phyloP scores from a whole-genome alignment of 2,797 vertebrate genomes.

The Typhlichthys subterraneus region DNA sequence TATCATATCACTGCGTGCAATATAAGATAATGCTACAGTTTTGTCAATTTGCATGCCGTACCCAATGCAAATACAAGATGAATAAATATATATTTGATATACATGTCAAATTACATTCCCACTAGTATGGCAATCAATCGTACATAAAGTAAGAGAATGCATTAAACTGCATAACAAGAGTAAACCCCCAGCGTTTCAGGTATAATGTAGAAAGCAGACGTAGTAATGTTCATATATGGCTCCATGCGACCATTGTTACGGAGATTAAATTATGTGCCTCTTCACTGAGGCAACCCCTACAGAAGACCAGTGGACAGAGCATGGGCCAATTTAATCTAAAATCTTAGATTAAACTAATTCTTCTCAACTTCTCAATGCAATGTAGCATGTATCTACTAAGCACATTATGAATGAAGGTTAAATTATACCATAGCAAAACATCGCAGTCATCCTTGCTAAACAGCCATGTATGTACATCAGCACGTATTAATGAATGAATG shows the following conservation, averaged over 20 bases:
- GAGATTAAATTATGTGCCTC: slow-evolving; percentile 21
- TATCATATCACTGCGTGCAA: slow-evolving; percentile 15
- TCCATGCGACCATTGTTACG: slow-evolving; percentile 17
- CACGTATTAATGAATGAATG: too few species aligned
- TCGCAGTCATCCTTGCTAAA: too few species aligned
- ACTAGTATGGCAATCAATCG: slow-evolving; percentile 39
- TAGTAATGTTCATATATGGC: slow-evolving; percentile 35
- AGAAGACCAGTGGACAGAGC: slow-evolving; percentile 6
- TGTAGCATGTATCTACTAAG: too few species aligned
- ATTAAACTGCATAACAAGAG: slow-evolving; percentile 5
- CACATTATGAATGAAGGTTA: too few species aligned
- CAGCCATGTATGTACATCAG: too few species aligned
- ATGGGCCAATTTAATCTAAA: background rate
- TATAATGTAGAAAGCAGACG: slow-evolving; percentile 30
- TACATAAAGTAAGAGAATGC: slow-evolving; percentile 28
- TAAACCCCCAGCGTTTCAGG: background rate
- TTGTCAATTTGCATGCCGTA: slow-evolving; percentile 16
- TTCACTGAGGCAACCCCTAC: slow-evolving; percentile 10
- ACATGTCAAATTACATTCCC: slow-evolving; percentile 54
- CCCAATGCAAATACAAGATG: slow-evolving; percentile 13
- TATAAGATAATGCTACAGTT: slow-evolving; percentile 1
- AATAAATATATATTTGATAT: slow-evolving; percentile 61
- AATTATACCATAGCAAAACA: too few species aligned
- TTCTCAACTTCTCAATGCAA: too few species aligned
- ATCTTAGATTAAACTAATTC: too few species aligned